Percentiles rank a stretch among this genome's conserved stretches.
These are phyloP conservation scores for Drosophila niveifrons DNA, from an alignment of 2,888 invertebrate genomes.

Conservation along the genomic window DNA sequence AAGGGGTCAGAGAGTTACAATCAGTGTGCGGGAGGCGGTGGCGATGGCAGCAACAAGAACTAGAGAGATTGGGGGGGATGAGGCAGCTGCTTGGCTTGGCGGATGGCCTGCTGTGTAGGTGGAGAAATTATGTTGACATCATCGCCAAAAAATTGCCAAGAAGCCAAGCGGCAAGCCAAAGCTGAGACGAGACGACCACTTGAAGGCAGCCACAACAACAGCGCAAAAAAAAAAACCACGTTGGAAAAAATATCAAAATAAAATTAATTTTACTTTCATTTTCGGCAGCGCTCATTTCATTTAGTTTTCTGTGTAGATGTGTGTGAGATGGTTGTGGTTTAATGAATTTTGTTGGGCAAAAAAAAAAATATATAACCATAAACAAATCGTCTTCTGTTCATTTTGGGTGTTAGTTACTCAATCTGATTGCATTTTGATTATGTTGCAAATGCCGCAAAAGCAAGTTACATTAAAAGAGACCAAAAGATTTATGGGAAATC, in stretches of 20 bases:
- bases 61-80: constrained; percentile 2
- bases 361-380: constrained; percentile 2
- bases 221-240: constrained; percentile 17
- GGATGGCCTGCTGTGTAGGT: constrained; percentile 73
- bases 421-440: constrained; percentile 62
- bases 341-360: constrained; percentile 41
- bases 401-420: constrained; percentile 45
- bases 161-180: constrained; percentile 56
- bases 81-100: constrained; percentile 3
- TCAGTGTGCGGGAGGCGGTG: constrained; percentile 1
- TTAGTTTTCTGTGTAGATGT: constrained; percentile 23
- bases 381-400: constrained; percentile 37
- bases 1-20: constrained; percentile 46
- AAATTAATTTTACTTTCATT: constrained; percentile 79
- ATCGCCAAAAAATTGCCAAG: constrained; percentile 75
- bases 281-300: constrained; percentile 59
- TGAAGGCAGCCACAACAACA: constrained; percentile 37
- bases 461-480: constrained; percentile 19
- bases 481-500: constrained; percentile 4
- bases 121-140: constrained; percentile 82
- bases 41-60: constrained; percentile 1
- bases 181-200: constrained; percentile 43
- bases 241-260: constrained; percentile 56
- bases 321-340: constrained; percentile 35
- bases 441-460: constrained; percentile 24